Conservation (phyloP, 2,888 invertebrate species). For the Drosophila prostipennis region DNA sequence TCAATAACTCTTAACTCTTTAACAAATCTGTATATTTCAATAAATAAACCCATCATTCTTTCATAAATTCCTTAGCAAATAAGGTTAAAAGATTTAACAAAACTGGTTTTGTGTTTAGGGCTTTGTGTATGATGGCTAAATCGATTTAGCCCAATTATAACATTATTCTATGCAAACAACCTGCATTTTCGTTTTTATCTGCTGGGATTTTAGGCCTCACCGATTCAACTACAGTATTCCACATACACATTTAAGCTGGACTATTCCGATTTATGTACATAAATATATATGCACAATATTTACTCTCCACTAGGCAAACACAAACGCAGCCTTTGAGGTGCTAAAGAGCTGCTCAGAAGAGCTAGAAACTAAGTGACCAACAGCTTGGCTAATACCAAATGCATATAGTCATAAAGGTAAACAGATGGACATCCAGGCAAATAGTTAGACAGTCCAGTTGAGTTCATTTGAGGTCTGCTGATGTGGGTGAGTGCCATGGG, state of each 20-base stretch:
- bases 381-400: constrained; percentile 31
- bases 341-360: constrained; percentile 32
- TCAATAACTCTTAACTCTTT: too few relatives aligned
- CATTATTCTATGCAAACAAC: constrained; percentile 4
- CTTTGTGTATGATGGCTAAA: background rate
- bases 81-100: background rate
- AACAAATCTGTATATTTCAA: too few relatives aligned
- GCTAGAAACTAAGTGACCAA: constrained; percentile 38
- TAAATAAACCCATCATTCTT: background rate
- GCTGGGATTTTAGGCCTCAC: background rate
- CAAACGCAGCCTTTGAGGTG: constrained; percentile 29
- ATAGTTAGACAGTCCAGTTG: constrained; percentile 2
- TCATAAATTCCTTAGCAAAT: too few relatives aligned
- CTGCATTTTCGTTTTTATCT: background rate
- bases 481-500: constrained; percentile 2
- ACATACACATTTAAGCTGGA: constrained; percentile 5
- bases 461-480: background rate
- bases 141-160: constrained; percentile 1
- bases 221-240: background rate
- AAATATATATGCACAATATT: constrained; percentile 30
- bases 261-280: constrained; percentile 5
- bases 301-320: constrained; percentile 35
- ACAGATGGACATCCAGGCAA: constrained; percentile 36
- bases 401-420: constrained; percentile 39
- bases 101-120: background rate